A percentile compares a stretch with the other conserved stretches of the same genome.
These are phyloP conservation scores for Taenaris catops DNA, from an alignment of 2,888 invertebrate species.

Conservation along the genomic window DNA sequence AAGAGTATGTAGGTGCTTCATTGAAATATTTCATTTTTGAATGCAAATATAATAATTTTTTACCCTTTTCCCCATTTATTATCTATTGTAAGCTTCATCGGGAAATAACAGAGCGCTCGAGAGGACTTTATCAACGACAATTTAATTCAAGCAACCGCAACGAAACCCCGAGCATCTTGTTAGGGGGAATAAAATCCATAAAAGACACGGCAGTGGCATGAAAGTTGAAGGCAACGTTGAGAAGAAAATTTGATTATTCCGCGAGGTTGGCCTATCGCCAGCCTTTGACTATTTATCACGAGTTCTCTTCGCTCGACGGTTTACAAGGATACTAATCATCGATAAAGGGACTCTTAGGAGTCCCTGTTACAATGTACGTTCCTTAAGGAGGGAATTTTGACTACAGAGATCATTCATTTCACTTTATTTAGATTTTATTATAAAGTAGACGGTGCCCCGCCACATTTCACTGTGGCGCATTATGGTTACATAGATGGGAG, in stretches of 20 bases:
- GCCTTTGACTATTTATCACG: slow-evolving; percentile 73
- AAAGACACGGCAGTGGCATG: slow-evolving; percentile 64
- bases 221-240: slow-evolving; percentile 49
- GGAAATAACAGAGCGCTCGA: slow-evolving; percentile 48
- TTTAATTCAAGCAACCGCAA: slow-evolving; percentile 71
- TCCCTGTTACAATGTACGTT: slow-evolving; percentile 17
- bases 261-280: slow-evolving; percentile 78
- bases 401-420: too few relatives aligned
- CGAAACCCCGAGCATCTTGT: slow-evolving; percentile 65
- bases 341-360: slow-evolving; percentile 42
- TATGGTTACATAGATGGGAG: too few relatives aligned
- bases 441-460: too few relatives aligned
- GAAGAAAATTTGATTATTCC: slow-evolving; percentile 77
- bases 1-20: slow-evolving; percentile 5
- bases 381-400: too few relatives aligned
- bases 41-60: slow-evolving; percentile 12
- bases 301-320: slow-evolving; percentile 59
- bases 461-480: too few relatives aligned
- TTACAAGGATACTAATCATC: slow-evolving; percentile 76
- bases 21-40: slow-evolving; percentile 7
- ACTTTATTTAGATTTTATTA: too few relatives aligned
- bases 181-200: slow-evolving; percentile 75
- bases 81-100: slow-evolving; percentile 33
- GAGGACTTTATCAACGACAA: slow-evolving; percentile 69
- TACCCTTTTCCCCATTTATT: slow-evolving; percentile 29